Conservation (phyloP, 2,113 vertebrate species). For the Rhombomys opimus region DNA sequence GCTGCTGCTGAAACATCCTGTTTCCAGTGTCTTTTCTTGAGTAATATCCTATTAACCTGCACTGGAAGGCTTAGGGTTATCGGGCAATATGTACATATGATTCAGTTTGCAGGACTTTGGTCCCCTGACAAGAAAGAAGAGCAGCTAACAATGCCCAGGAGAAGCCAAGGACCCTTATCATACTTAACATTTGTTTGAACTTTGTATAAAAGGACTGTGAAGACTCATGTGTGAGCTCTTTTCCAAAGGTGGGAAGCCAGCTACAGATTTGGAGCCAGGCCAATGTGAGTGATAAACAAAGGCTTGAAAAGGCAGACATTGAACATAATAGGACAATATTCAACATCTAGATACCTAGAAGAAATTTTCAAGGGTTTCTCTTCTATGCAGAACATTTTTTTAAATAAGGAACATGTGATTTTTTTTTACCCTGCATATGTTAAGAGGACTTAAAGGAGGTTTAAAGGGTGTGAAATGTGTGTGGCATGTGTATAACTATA, state of each 20-base stretch:
- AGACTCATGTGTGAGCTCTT: not conserved
- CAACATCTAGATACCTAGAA: not conserved
- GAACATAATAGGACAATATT: not conserved
- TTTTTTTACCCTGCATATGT: not conserved
- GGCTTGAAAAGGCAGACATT: not conserved
- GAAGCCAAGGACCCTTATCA: not conserved
- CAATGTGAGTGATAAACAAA: not conserved
- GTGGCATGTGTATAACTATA: not conserved
- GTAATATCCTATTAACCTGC: not conserved
- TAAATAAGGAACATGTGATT: not conserved
- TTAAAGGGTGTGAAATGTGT: not conserved
- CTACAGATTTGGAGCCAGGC: not conserved
- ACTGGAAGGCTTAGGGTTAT: not conserved
- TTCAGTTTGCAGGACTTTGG: not conserved
- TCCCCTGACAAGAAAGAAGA: not conserved
- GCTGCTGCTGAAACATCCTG: not conserved
- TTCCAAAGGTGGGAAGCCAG: constrained; percentile 24
- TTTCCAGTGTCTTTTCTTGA: not conserved
- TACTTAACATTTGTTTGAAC: not conserved
- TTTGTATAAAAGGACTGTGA: not conserved
- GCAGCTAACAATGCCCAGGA: not conserved
- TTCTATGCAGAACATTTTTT: not conserved
- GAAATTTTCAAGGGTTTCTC: not conserved
- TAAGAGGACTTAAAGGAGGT: not conserved
- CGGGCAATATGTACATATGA: not conserved